Conservation (phyloP, 2,888 invertebrate species). For the Idaea dimidiata region DNA sequence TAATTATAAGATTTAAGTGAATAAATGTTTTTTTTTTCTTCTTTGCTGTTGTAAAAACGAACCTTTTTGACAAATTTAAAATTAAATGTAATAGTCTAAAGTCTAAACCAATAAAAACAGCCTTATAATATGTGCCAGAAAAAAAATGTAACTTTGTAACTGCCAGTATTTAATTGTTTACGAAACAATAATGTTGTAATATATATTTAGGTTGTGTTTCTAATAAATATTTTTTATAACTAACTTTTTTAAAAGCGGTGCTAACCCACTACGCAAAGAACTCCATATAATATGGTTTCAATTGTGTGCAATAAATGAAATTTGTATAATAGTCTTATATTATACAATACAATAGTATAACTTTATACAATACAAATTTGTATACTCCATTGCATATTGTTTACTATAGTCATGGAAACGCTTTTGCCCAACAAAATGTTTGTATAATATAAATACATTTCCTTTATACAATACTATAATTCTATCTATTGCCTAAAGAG, state of each 20-base stretch:
- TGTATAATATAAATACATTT: no score
- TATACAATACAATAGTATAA: not conserved
- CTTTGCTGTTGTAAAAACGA: no score
- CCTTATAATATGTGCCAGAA: no score
- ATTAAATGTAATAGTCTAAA: no score
- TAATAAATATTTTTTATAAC: slow-evolving; percentile 15
- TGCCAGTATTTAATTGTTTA: slow-evolving; percentile 69
- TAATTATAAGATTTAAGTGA: no score
- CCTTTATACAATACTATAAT: not conserved
- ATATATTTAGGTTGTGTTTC: slow-evolving; percentile 57
- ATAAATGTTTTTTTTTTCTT: no score
- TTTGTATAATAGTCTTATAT: slow-evolving; percentile 10
- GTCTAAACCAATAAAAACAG: no score
- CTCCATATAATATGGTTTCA: slow-evolving; percentile 24
- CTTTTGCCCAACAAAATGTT: slow-evolving; percentile 28
- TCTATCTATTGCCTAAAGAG: slow-evolving; percentile 2
- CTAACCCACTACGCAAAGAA: not conserved
- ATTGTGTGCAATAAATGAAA: slow-evolving; percentile 30
- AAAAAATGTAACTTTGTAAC: slow-evolving; percentile 29
- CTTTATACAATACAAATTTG: not conserved
- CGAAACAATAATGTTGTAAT: slow-evolving; percentile 25
- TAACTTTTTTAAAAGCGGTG: slow-evolving; percentile 8
- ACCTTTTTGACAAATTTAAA: no score
- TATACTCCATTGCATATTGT: not conserved
- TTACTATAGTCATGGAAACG: no score